Percentiles rank a stretch among this genome's conserved stretches.
These are phyloP conservation scores for Tiaroga cobitis DNA, from an alignment of 2,797 vertebrate genomes.

Conservation along the genomic window DNA sequence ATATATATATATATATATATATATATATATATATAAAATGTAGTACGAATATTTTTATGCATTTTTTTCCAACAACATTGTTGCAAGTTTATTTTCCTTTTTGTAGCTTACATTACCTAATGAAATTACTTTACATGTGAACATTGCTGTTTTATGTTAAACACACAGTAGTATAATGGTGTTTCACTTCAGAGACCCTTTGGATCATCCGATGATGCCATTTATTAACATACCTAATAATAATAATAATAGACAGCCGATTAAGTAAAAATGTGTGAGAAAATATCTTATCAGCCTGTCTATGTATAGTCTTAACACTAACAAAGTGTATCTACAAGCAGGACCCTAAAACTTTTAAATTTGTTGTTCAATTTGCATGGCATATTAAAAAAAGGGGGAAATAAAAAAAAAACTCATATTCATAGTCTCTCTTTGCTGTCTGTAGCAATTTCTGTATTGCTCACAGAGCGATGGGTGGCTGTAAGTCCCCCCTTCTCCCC, in stretches of 20 bases:
- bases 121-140: not conserved
- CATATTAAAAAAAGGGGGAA: not conserved
- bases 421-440: not conserved
- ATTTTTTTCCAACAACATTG: not conserved
- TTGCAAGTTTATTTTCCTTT: not conserved
- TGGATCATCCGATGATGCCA: not conserved
- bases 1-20: no score
- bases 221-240: not conserved
- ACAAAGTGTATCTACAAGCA: not conserved
- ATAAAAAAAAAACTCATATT: not conserved
- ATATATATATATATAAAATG: no score
- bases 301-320: not conserved
- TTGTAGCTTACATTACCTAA: not conserved
- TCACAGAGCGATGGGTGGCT: slow-evolving; percentile 37
- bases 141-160: not conserved
- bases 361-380: not conserved
- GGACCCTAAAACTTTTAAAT: not conserved
- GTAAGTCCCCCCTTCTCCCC: slow-evolving; percentile 26
- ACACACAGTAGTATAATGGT: not conserved
- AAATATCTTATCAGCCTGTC: not conserved
- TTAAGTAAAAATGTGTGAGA: not conserved
- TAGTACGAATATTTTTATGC: not conserved
- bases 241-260: not conserved
- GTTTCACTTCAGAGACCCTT: not conserved
- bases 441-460: slow-evolving; percentile 11